These are phyloP conservation scores for Radopholus similis DNA, from an alignment of 1,140 invertebrate genomes.

Conservation along the genomic window DNA sequence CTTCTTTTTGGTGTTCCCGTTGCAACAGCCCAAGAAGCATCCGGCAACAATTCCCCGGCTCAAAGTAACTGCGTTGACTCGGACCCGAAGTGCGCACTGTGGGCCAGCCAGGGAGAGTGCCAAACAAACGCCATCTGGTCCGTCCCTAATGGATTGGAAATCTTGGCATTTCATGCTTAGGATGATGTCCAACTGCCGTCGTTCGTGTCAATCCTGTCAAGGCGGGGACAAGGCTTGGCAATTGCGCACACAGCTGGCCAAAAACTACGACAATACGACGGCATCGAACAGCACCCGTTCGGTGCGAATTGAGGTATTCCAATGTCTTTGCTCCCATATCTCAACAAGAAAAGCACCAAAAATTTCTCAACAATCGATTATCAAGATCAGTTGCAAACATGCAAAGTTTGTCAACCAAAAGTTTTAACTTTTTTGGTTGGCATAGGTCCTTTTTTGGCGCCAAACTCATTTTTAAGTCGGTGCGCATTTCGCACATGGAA, in stretches of 20 bases:
- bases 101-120: constrained; percentile 59
- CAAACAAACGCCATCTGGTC: constrained; percentile 58
- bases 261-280: constrained; percentile 54
- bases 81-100: constrained; percentile 55
- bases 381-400: too few relatives aligned
- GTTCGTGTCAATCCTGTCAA: constrained; percentile 58
- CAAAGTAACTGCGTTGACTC: constrained; percentile 50
- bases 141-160: constrained; percentile 5
- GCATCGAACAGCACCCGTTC: constrained; percentile 35
- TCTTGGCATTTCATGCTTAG: constrained; percentile 15
- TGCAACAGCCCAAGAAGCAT: neutral
- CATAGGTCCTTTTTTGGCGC: too few relatives aligned
- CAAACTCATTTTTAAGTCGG: too few relatives aligned
- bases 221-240: constrained; percentile 59
- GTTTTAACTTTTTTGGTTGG: too few relatives aligned
- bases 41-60: constrained; percentile 2
- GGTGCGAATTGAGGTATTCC: constrained; percentile 53
- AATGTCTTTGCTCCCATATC: too few relatives aligned
- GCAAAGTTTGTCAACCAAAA: too few relatives aligned
- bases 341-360: too few relatives aligned
- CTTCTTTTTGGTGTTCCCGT: neutral
- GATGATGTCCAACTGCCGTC: constrained; percentile 59
- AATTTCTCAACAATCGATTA: too few relatives aligned
- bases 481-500: constrained; percentile 55
- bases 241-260: constrained; percentile 46